Base-by-base conservation (phyloP, 2,888 invertebrate species). In the Diarsia dahlii region DNA sequence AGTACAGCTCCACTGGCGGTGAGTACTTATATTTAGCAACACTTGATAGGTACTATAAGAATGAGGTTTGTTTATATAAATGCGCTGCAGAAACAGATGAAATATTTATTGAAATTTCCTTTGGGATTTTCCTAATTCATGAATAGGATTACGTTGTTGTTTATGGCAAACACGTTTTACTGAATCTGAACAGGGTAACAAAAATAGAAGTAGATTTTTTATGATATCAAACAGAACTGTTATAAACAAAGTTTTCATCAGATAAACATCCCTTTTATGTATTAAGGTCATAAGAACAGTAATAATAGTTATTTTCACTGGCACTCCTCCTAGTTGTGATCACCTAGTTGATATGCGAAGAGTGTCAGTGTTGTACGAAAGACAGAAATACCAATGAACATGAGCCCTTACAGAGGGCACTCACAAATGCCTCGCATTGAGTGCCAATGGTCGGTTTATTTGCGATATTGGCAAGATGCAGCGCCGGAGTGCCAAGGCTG, bases 1-100 rank as follows among this genome's bases (percentile, higher is more conserved):
- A 98, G 96, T 98, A 98, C 96, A 98, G 98, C 93, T 98, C 98
- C 67, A 98, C 97, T 81, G 98, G 98, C 92, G 98, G 98, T 98
- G 92, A 97, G 98, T 92, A 63, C 63, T 63, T 63, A 82, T 80
- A 87, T 81, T 79, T 88, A 84, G 85, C 68, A 78, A 68, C 72
- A 75, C 71, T 84, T 74, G 18, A 67, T 65, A 39, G 39, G 39
- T 39, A 74, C 72, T 81, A 64, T 77, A 64, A 78, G 71, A 78
- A 87, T 80, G 75, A 72, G 63, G 52, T 66, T 79, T 84, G 80
- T 80, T 84, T 80, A 78, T 73, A 60, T 50, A 64, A 64, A 65
- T 77, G 60, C 54, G 18, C 18, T 66, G 76, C 54, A 63, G 67
- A 72, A 65, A 71, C 64, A 67, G 71, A 52, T 68, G 60, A 65